Conservation (phyloP, 2,113 vertebrate genomes). For the Ochotona princeps region DNA sequence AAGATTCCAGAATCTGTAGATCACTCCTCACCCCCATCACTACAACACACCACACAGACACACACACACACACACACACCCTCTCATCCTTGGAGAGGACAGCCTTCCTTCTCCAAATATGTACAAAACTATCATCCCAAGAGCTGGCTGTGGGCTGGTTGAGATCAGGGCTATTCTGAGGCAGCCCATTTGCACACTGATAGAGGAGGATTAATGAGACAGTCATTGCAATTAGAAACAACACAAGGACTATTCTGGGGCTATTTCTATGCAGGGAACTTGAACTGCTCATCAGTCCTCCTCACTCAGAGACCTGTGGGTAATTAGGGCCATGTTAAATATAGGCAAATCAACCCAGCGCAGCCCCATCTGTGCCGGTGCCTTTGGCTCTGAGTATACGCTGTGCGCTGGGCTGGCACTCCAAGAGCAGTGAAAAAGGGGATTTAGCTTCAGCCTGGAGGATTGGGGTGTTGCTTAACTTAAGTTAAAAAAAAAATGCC, state of each 20-base stretch:
- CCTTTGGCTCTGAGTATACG: slow-evolving; percentile 1
- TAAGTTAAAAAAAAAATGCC: slow-evolving; percentile 39
- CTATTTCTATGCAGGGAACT: slow-evolving; percentile 90
- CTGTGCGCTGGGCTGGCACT: slow-evolving; percentile 7
- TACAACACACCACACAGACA: background rate
- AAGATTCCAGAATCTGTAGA: background rate
- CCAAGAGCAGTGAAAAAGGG: background rate
- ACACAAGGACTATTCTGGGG: slow-evolving; percentile 90
- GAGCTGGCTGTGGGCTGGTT: slow-evolving; percentile 86
- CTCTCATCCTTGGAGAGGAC: slow-evolving; percentile 38
- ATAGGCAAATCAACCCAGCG: slow-evolving; percentile 83
- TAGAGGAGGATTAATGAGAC: slow-evolving; percentile 93
- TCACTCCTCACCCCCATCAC: background rate
- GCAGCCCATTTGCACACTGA: slow-evolving; percentile 89
- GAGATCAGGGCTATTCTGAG: slow-evolving; percentile 95
- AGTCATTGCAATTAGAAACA: slow-evolving; percentile 93
- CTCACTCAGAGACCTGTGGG: slow-evolving; percentile 61
- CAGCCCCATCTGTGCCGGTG: slow-evolving; percentile 51
- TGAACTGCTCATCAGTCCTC: slow-evolving; percentile 82
- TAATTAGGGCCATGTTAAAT: slow-evolving; percentile 85
- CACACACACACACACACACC: background rate
- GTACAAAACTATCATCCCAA: slow-evolving; percentile 85
- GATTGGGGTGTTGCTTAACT: background rate
- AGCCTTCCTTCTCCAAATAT: slow-evolving; percentile 89
- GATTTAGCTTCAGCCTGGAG: slow-evolving; percentile 24